Percentiles rank a stretch among this genome's conserved stretches.
phyloP scores from a whole-genome alignment of 2,797 vertebrate species.

The Pangasius sanitwongsei region DNA sequence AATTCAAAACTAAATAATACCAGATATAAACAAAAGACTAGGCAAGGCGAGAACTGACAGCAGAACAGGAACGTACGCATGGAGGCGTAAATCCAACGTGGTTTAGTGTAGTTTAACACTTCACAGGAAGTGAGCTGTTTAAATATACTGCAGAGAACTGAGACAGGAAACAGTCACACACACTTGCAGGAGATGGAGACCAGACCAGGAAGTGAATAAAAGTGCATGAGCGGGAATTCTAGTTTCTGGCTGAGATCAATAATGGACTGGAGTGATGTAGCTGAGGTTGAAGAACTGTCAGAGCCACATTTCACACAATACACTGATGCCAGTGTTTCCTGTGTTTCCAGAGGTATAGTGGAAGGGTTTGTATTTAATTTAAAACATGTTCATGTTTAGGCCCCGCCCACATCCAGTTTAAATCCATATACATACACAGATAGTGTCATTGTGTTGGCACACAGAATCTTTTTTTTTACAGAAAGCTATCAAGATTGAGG shows the following conservation, averaged over 20 bases:
- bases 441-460: neutral
- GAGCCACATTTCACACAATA: no score
- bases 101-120: no score
- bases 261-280: neutral
- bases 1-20: no score
- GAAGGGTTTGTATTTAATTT: neutral
- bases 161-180: neutral
- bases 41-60: neutral
- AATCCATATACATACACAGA: neutral
- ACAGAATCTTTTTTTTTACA: neutral
- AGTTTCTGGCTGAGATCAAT: neutral
- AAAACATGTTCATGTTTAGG: neutral
- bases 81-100: neutral
- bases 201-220: neutral
- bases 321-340: neutral
- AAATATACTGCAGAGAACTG: neutral
- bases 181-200: neutral
- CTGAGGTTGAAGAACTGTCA: neutral
- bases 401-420: neutral
- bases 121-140: neutral
- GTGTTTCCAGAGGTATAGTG: no score
- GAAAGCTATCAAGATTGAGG: constrained; percentile 37
- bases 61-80: neutral
- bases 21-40: no score
- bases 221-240: neutral